A percentile compares a stretch with the other conserved stretches of the same genome.
Conservation (phyloP, 23 tunicate genomes). For the Halocynthia aurantium region DNA sequence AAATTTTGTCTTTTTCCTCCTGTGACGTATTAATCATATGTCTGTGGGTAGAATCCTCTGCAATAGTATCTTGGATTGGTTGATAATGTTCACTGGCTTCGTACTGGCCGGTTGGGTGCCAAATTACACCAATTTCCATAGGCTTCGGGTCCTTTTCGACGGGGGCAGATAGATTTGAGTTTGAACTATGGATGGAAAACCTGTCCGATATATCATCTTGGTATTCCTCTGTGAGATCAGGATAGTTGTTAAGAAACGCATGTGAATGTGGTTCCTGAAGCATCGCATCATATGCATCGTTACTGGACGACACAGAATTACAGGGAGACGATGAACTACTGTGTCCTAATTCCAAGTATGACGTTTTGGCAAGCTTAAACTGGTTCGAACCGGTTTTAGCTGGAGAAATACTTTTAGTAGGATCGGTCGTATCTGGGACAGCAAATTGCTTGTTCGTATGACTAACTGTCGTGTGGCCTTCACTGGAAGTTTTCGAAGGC, state of each 20-base stretch:
- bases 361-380: slow-evolving; percentile 5
- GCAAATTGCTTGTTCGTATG: no score
- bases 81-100: neutral
- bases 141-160: neutral
- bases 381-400: neutral
- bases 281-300: neutral
- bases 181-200: no score
- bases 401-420: neutral
- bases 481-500: no score
- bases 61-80: neutral
- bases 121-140: slow-evolving; percentile 7
- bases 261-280: no score
- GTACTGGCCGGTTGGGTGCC: neutral
- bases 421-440: neutral
- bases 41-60: neutral
- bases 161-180: neutral
- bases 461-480: no score
- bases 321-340: slow-evolving; percentile 24
- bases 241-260: no score
- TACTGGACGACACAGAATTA: neutral
- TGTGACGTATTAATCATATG: neutral
- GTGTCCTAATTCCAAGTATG: slow-evolving; percentile 21
- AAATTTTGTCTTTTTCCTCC: neutral
- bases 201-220: no score
- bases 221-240: no score